Evolutionary conservation across 2,797 vertebrate species (phyloP), one percentile per base, ranked within the genome.

Genomic region (Alfaro cultratus): DNA sequence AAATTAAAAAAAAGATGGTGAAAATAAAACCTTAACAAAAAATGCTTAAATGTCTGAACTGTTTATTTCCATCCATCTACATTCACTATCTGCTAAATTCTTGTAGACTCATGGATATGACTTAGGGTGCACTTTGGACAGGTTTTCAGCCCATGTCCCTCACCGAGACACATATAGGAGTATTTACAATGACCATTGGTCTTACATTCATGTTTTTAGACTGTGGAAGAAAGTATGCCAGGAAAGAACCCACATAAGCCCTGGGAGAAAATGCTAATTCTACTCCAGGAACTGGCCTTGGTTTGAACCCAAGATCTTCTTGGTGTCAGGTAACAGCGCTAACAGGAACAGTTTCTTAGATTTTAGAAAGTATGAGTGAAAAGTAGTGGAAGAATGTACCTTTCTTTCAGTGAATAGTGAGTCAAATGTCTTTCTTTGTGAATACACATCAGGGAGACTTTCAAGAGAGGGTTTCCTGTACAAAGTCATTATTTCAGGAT

Each of bases 401-500:
- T 95, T 95, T 89, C 89, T 85, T 23, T 86, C 89, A 47, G 87
- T 77, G 83, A 90, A 92, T 13, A 36, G 12, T 45, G 51, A 47
- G 53, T 67, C 74, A 80, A 75, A 29, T 0, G 67, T 74, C 46
- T 60, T 45, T 73, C 74, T 92, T 80, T 84, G 85, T 78, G 62
- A 81, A 71, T 1, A 49, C 34, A 88, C 71, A 60, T 88, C 82
- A 76, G 89, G 89, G 74, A 95, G 72, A 77, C 75, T 81, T 31
- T 92, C 86, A 53, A 91, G 70, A 60, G 75, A 49, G 68, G 95
- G 93, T 76, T 87, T 88, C 94, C 94, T 95, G 89, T 74, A 75
- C 76, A 72, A 89, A 76, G 18, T 39, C 3, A 86, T 45, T 45
- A n/a, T 45, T 43, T n/a, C 15, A 71, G 68, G 26, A 71, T 71